Percentiles rank a stretch among this genome's conserved stretches.
Conservation (phyloP, 1,140 invertebrate species). For the Dolichoris vasculosae region DNA sequence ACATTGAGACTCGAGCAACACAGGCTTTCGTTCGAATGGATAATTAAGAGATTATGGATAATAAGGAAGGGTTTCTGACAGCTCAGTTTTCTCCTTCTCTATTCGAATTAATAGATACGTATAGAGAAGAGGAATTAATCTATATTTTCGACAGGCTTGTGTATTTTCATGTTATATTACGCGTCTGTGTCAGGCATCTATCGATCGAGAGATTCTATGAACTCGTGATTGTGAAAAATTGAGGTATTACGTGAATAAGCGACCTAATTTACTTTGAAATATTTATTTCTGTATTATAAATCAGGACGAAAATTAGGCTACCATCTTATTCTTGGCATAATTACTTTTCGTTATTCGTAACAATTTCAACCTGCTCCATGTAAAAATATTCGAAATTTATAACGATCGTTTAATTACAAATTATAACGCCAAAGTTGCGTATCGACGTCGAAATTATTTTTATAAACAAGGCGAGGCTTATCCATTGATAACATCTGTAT, state of each 20-base stretch:
- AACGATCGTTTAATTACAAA: too few species aligned
- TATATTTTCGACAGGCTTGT: constrained; percentile 44
- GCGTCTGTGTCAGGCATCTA: background rate
- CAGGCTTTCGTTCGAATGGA: background rate
- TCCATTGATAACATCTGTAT: too few species aligned
- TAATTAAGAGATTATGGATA: constrained; percentile 51
- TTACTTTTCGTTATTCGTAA: background rate
- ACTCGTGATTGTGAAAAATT: constrained; percentile 34
- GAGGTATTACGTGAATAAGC: constrained; percentile 18
- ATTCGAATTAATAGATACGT: constrained; percentile 35
- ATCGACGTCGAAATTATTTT: too few species aligned
- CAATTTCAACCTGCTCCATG: background rate
- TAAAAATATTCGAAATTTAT: too few species aligned
- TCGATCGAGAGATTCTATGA: constrained; percentile 44
- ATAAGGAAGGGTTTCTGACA: constrained; percentile 14
- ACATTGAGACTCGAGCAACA: too few species aligned
- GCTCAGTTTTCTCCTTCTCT: background rate
- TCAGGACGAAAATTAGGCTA: background rate
- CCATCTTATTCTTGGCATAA: background rate
- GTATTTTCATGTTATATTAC: constrained; percentile 19
- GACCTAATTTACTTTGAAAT: constrained; percentile 4
- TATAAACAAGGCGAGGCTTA: too few species aligned
- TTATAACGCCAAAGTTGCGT: too few species aligned
- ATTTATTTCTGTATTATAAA: constrained; percentile 10
- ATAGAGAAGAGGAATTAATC: constrained; percentile 25